A percentile compares a stretch with the other conserved stretches of the same genome.
Conservation (phyloP, 30 jellyfish, hydroid and myxozoan genomes). For the Turritopsis rubra region DNA sequence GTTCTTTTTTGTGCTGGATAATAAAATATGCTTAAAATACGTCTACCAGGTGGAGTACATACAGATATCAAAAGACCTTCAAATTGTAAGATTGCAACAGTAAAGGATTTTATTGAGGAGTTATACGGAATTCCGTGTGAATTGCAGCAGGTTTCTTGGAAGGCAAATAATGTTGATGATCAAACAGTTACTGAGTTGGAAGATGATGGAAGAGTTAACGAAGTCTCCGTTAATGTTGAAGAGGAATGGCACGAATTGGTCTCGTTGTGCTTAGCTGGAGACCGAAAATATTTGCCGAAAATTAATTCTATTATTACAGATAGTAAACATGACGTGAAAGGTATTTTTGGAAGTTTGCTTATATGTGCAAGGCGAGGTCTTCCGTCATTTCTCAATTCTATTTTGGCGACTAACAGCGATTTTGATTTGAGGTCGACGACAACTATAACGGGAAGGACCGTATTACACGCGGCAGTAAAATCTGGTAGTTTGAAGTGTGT, state of each 20-base stretch:
- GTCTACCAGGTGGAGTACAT: neutral
- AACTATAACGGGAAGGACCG: slow-evolving; percentile 11
- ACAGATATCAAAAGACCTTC: neutral
- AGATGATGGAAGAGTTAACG: slow-evolving; percentile 6
- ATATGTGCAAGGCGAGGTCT: slow-evolving; percentile 3
- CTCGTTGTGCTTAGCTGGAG: neutral
- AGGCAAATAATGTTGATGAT: neutral
- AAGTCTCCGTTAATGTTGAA: neutral
- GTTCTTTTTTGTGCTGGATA: no score
- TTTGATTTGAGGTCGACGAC: slow-evolving; percentile 11
- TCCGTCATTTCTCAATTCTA: neutral
- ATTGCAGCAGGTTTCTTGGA: neutral
- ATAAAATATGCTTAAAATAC: neutral
- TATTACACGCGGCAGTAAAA: slow-evolving; percentile 14
- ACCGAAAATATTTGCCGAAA: neutral
- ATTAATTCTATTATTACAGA: neutral
- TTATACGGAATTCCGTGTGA: slow-evolving; percentile 9
- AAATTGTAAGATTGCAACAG: neutral
- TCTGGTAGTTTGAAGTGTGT: slow-evolving; percentile 20
- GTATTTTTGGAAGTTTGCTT: slow-evolving; percentile 5
- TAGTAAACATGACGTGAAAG: neutral
- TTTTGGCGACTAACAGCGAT: neutral
- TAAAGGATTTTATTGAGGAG: neutral
- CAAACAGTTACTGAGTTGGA: neutral
- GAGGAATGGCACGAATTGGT: slow-evolving; percentile 1